Evolutionary conservation across 2,113 vertebrate species (phyloP), one percentile per base, ranked within the genome.

Genomic region (Hymenochirus boettgeri): DNA sequence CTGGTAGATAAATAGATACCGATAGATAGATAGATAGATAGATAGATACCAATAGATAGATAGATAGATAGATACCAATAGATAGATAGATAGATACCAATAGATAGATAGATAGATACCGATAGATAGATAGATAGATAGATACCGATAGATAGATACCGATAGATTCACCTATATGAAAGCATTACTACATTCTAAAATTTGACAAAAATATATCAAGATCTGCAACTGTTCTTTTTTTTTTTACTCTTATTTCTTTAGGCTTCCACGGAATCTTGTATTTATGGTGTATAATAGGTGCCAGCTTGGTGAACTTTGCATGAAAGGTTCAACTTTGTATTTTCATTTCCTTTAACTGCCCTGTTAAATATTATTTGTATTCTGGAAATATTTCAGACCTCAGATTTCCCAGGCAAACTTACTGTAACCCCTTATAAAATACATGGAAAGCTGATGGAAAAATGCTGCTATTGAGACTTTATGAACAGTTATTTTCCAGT

Each of bases 341-440:
- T 84, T 83, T 81, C 73, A 76, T 83, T 82, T 80, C 81, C 79
- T 81, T 72, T 73, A 82, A 76, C 75, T 81, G 63, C 61, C 61
- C 82, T 85, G 80, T 76, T 77, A 81, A 82, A 77, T 69, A 33
- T 73, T 74, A 66, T 79, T 77, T 78, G 74, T 60, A 57, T 65
- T 2, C 69, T 65, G 64, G 55, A 63, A 37, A 61, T 64, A 61
- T 67, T 15, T 65, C 70, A 63, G 70, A 22, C 70, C 75, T 64
- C 81, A 77, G 75, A 78, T 82, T 81, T 79, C 71, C 55, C 67
- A 65, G 75, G 79, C 69, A 80, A 79, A 81, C 76, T 70, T 70
- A 79, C 78, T 62, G 37, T 72, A 72, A 57, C 50, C 8, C 58
- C 74, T 62, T 35, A 76, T 70, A 33, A 57, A 62, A 48, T 61